Percentiles rank a stretch among this genome's conserved stretches.
These are phyloP conservation scores for Percina caprodes DNA, from an alignment of 2,113 vertebrate species.

Conservation along the genomic window DNA sequence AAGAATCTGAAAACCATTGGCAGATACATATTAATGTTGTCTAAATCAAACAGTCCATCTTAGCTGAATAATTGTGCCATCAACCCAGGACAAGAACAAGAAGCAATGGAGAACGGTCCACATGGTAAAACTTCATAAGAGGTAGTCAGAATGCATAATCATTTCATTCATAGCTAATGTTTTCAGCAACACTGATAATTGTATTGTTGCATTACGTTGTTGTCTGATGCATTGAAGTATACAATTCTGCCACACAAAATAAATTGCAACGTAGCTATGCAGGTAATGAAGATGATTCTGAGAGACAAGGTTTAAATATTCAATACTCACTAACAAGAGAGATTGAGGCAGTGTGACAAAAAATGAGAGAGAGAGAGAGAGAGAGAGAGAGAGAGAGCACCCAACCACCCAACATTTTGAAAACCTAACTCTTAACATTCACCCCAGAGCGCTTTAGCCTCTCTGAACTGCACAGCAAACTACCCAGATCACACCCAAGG, in stretches of 20 bases:
- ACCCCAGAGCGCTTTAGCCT: background rate
- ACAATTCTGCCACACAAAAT: background rate
- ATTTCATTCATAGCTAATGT: no score
- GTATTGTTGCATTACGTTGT: no score
- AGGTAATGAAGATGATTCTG: background rate
- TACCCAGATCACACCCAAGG: background rate
- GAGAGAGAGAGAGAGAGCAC: background rate
- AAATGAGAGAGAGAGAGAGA: background rate
- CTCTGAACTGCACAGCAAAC: slow-evolving; percentile 20
- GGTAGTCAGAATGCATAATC: no score
- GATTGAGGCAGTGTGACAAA: background rate
- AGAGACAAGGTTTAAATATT: background rate
- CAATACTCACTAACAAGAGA: background rate
- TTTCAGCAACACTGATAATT: no score
- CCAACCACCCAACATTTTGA: background rate
- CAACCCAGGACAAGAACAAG: no score
- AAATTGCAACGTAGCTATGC: background rate
- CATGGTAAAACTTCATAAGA: no score
- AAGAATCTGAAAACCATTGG: background rate
- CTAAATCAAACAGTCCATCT: background rate
- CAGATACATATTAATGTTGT: background rate
- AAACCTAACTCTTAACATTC: background rate
- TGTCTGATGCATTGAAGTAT: no score
- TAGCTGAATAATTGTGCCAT: no score
- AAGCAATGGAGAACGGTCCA: no score